These are phyloP conservation scores for Corythaixoides concolor DNA, from an alignment of 2,113 vertebrate genomes.

Conservation along the genomic window DNA sequence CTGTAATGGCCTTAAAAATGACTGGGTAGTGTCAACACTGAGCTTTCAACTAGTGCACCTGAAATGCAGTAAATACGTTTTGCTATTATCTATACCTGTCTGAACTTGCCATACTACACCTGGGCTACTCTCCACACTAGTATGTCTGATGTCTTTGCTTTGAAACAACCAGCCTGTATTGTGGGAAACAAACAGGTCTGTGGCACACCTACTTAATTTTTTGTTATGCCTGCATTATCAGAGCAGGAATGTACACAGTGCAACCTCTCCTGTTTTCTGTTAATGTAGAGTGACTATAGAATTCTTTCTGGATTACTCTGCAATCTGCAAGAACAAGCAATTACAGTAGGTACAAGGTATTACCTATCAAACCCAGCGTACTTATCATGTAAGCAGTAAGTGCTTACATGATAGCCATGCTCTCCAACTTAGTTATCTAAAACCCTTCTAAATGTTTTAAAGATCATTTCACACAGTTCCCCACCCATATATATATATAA, in stretches of 20 bases:
- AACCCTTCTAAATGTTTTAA: neutral
- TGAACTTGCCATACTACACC: neutral
- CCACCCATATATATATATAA: neutral
- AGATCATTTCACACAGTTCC: neutral
- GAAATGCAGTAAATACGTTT: neutral
- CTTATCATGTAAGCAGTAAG: neutral
- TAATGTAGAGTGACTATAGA: neutral
- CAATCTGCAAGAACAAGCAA: constrained; percentile 5
- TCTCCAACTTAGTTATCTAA: neutral
- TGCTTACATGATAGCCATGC: neutral
- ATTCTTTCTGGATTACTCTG: constrained; percentile 32
- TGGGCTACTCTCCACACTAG: neutral
- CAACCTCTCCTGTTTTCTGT: constrained; percentile 9
- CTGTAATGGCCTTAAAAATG: neutral
- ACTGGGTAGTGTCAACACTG: neutral
- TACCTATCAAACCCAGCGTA: neutral
- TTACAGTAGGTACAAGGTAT: neutral
- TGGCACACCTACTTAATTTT: neutral
- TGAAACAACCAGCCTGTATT: neutral
- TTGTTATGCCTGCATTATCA: neutral
- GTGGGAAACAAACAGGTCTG: neutral
- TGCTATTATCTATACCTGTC: neutral
- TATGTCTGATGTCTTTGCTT: neutral
- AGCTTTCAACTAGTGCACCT: neutral
- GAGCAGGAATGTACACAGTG: neutral